A percentile compares a stretch with the other conserved stretches of the same genome.
Conservation (phyloP, 2,888 invertebrate species). For the Hymenopus coronatus region DNA sequence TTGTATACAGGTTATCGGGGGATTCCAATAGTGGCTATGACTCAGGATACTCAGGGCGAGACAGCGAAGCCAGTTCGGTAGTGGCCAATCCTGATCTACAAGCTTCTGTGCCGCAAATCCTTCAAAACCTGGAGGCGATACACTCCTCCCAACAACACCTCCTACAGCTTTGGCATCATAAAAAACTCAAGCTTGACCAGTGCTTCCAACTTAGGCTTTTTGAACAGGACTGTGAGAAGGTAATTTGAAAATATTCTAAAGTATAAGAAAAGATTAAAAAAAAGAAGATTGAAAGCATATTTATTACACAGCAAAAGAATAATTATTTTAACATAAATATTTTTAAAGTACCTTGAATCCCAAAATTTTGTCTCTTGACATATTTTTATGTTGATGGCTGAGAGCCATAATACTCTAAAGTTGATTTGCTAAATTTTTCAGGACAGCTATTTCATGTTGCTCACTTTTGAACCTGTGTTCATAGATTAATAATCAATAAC, state of each 20-base stretch:
- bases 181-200: conserved; percentile 91
- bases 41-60: conserved; percentile 70
- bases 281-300: too few species aligned
- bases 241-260: conserved; percentile 40
- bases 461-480: too few species aligned
- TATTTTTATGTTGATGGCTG: too few species aligned
- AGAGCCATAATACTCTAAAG: too few species aligned
- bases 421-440: too few species aligned
- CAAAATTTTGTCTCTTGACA: too few species aligned
- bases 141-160: conserved; percentile 89
- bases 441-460: too few species aligned
- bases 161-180: conserved; percentile 90
- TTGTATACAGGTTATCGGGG: conserved; percentile 47
- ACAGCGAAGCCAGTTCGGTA: conserved; percentile 57
- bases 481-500: too few species aligned
- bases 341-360: too few species aligned
- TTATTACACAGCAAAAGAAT: too few species aligned
- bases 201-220: conserved; percentile 93
- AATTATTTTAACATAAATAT: too few species aligned
- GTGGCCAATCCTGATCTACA: conserved; percentile 61
- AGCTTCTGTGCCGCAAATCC: conserved; percentile 63
- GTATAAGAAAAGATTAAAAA: conserved; percentile 2
- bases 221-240: conserved; percentile 96
- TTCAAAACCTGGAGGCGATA: conserved; percentile 81
- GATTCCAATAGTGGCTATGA: conserved; percentile 63